A percentile compares a stretch with the other conserved stretches of the same genome.
Conservation (phyloP, 2,797 vertebrate genomes). For the Xenentodon cancila region DNA sequence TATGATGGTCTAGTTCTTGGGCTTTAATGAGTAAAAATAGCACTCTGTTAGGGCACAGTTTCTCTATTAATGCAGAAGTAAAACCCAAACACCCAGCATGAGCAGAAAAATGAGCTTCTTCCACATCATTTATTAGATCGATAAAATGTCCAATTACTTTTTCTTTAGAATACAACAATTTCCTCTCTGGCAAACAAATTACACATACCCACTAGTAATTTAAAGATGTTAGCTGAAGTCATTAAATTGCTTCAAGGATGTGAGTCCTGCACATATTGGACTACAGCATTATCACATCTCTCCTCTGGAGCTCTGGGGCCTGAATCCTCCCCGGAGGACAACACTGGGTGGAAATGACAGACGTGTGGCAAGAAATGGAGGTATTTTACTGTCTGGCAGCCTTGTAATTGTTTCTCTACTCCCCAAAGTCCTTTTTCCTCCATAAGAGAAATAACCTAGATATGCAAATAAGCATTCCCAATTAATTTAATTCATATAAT, state of each 20-base stretch:
- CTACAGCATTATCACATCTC: conserved; percentile 52
- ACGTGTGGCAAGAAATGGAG: conserved; percentile 39
- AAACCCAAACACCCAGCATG: neutral
- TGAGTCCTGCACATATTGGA: conserved; percentile 43
- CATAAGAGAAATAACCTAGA: conserved; percentile 72
- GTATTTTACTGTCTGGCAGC: conserved; percentile 64
- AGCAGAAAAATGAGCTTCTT: conserved; percentile 31
- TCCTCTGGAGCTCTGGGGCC: conserved; percentile 44
- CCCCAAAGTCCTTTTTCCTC: conserved; percentile 65
- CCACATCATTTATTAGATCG: conserved; percentile 31
- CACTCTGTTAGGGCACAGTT: too few relatives aligned
- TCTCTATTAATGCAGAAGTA: too few relatives aligned
- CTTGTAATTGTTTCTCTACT: conserved; percentile 76
- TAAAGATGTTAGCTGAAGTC: conserved; percentile 51
- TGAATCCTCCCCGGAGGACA: conserved; percentile 52
- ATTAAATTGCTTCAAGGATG: conserved; percentile 64
- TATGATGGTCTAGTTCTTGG: too few relatives aligned
- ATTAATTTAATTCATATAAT: conserved; percentile 80
- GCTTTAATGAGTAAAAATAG: too few relatives aligned
- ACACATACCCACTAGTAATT: conserved; percentile 54
- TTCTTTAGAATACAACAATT: conserved; percentile 29
- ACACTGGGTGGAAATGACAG: conserved; percentile 33
- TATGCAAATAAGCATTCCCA: conserved; percentile 72
- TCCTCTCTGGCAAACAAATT: conserved; percentile 33
- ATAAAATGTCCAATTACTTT: conserved; percentile 37